These are phyloP conservation scores for Tetragnatha montana DNA, from an alignment of 2,888 invertebrate genomes.

Conservation along the genomic window DNA sequence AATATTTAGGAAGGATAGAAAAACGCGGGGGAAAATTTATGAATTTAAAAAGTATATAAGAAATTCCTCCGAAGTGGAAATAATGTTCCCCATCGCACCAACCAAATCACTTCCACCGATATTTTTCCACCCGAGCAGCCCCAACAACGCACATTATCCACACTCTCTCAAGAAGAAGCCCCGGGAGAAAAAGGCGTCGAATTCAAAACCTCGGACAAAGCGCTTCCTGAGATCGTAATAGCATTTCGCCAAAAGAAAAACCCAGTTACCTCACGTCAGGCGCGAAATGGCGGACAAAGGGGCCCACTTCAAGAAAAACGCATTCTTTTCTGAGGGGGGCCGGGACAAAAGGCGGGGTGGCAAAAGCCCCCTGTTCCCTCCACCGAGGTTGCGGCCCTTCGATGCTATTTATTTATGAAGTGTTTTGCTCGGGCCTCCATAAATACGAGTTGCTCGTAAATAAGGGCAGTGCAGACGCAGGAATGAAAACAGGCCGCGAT, in stretches of 20 bases:
- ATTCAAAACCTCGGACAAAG: slow-evolving; percentile 56
- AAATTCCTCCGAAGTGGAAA: too few relatives aligned
- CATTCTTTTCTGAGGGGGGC: slow-evolving; percentile 38
- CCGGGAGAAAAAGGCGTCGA: slow-evolving; percentile 28
- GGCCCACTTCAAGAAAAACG: slow-evolving; percentile 53
- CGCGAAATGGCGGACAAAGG: slow-evolving; percentile 59
- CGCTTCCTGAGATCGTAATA: slow-evolving; percentile 51
- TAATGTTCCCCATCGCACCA: too few relatives aligned
- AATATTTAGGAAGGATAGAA: too few relatives aligned
- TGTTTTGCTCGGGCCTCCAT: slow-evolving; percentile 48
- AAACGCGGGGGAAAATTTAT: too few relatives aligned
- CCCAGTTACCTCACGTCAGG: slow-evolving; percentile 52
- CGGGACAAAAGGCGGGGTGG: not conserved
- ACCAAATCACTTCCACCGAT: too few relatives aligned
- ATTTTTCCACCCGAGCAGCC: not conserved
- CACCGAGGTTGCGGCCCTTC: not conserved
- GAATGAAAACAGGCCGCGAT: slow-evolving; percentile 5
- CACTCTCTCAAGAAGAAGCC: not conserved
- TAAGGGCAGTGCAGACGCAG: slow-evolving; percentile 39
- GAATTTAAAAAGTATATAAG: too few relatives aligned
- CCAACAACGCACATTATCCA: not conserved
- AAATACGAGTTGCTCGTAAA: slow-evolving; percentile 58
- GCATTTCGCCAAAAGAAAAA: slow-evolving; percentile 40
- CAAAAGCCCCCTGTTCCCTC: slow-evolving; percentile 7
- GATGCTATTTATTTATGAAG: slow-evolving; percentile 56